Evolutionary conservation across 2,797 vertebrate species (phyloP).

Genomic region (Lophotriccus pileatus): DNA sequence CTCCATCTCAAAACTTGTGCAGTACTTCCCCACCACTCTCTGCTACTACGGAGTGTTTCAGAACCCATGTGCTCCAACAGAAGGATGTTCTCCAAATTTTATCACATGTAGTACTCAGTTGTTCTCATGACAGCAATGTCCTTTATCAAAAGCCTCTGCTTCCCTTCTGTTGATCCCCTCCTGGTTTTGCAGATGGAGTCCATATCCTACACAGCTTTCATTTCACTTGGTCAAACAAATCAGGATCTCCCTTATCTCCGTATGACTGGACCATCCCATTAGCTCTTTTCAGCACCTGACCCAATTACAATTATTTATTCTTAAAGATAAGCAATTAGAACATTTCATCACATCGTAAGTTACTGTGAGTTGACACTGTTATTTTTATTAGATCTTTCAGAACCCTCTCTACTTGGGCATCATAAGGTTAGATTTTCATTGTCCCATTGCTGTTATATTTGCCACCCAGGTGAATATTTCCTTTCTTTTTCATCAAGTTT

Average conservation of each 20-base stretch:
- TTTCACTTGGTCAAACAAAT: background rate
- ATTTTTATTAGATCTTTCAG: background rate
- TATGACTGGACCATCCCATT: background rate
- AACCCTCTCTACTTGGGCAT: background rate
- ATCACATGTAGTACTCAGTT: background rate
- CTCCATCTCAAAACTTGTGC: background rate
- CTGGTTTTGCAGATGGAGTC: background rate
- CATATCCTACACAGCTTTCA: background rate
- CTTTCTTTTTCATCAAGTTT: background rate
- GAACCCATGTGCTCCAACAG: background rate
- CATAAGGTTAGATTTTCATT: background rate
- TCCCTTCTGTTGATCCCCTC: background rate
- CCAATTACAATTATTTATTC: background rate
- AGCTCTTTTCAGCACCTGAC: background rate
- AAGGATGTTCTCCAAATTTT: background rate
- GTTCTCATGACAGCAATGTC: background rate
- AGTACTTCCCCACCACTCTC: background rate
- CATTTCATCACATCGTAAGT: background rate
- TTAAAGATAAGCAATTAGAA: background rate
- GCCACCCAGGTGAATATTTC: background rate
- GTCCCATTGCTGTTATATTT: background rate
- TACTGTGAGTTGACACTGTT: background rate
- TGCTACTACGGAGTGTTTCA: background rate
- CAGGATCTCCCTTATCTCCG: background rate
- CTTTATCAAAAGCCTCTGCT: background rate